Conservation (phyloP, 2,888 invertebrate genomes). For the Dioctria rufipes region DNA sequence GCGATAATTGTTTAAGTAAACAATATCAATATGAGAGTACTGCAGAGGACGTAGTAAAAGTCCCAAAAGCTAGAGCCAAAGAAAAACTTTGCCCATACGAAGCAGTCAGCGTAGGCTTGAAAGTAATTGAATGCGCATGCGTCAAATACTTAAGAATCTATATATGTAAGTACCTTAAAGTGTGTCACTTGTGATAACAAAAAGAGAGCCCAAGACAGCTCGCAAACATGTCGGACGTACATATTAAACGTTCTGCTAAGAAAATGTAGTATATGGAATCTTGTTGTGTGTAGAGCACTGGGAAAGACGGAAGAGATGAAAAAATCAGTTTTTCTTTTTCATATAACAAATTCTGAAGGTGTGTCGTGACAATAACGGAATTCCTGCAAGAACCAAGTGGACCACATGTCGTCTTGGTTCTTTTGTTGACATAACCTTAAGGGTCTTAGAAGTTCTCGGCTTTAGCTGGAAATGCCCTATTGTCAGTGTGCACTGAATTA, state of each 20-base stretch:
- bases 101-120: not conserved
- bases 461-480: not conserved
- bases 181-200: conserved; percentile 9
- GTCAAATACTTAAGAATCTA: not conserved
- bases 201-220: not conserved
- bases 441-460: not conserved
- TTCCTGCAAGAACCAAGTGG: not conserved
- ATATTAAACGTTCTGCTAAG: not conserved
- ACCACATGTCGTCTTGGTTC: conserved; percentile 14
- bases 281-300: not conserved
- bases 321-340: not conserved
- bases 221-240: not conserved
- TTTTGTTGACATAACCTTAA: conserved; percentile 11
- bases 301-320: not conserved
- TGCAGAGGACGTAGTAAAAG: not conserved
- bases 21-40: not conserved
- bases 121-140: not conserved
- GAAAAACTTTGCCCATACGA: not conserved
- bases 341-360: conserved; percentile 8
- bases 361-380: conserved; percentile 11
- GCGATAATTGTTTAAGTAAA: not conserved
- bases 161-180: not conserved
- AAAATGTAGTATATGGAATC: not conserved
- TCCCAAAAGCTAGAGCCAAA: not conserved
- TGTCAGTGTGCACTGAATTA: conserved; percentile 12